A percentile compares a stretch with the other conserved stretches of the same genome.
These are phyloP conservation scores for Bettongia penicillata DNA, from an alignment of 2,113 vertebrate species.

Conservation along the genomic window DNA sequence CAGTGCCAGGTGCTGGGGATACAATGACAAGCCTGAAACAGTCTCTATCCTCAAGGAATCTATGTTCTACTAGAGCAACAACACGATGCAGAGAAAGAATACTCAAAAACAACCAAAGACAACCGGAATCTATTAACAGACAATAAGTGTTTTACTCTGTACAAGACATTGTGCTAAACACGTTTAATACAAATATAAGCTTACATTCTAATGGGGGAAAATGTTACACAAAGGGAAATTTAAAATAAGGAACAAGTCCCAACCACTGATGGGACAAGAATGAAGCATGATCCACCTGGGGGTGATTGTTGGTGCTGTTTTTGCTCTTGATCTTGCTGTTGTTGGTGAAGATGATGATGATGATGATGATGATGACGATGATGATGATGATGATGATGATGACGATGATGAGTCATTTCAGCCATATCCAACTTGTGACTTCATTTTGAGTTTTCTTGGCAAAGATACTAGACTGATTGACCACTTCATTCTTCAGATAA, in stretches of 20 bases:
- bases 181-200: not conserved
- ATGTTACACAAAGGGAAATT: not conserved
- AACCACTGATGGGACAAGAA: not conserved
- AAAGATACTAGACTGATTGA: not conserved
- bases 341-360: no score
- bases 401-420: no score
- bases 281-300: not conserved
- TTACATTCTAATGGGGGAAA: not conserved
- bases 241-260: not conserved
- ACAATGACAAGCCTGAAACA: not conserved
- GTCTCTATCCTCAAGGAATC: not conserved
- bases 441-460: not conserved
- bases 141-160: not conserved
- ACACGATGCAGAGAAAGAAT: not conserved
- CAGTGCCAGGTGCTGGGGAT: not conserved
- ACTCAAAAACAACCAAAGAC: not conserved
- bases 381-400: no score
- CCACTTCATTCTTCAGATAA: not conserved
- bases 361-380: no score
- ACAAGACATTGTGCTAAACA: not conserved
- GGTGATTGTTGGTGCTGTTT: not conserved
- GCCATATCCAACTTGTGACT: not conserved
- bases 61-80: not conserved
- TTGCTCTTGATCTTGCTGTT: no score
- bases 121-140: not conserved